These are phyloP conservation scores for Trimorus sp. DNA, from an alignment of 2,888 invertebrate species.

Conservation along the genomic window DNA sequence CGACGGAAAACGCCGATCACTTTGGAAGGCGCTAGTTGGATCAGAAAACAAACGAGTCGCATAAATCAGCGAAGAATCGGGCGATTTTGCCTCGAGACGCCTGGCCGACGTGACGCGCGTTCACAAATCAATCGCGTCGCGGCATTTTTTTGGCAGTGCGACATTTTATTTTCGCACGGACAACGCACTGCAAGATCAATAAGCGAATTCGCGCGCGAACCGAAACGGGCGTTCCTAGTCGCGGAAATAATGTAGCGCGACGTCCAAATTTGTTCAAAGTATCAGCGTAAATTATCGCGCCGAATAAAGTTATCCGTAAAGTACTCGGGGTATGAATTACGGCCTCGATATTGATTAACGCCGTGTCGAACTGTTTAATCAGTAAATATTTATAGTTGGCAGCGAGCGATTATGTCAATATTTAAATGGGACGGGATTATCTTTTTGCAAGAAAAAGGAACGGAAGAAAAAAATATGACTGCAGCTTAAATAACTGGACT, in stretches of 20 bases:
- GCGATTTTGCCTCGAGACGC: constrained; percentile 57
- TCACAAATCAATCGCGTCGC: constrained; percentile 48
- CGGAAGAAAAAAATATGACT: too few relatives aligned
- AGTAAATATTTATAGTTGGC: constrained; percentile 45
- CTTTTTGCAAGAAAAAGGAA: neutral
- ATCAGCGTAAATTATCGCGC: constrained; percentile 5
- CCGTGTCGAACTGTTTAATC: constrained; percentile 41
- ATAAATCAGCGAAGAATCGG: constrained; percentile 59
- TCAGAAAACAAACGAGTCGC: constrained; percentile 60
- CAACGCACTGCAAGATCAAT: neutral
- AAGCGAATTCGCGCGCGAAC: neutral
- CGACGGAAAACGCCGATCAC: constrained; percentile 65
- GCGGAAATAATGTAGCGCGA: too few relatives aligned
- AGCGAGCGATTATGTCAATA: constrained; percentile 7
- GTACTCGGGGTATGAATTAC: constrained; percentile 31
- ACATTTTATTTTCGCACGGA: constrained; percentile 13
- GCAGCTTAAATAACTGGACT: too few relatives aligned
- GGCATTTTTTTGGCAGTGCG: constrained; percentile 37
- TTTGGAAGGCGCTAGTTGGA: constrained; percentile 63
- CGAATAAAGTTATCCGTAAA: constrained; percentile 7
- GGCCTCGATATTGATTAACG: constrained; percentile 44
- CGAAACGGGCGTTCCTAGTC: neutral
- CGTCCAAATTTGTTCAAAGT: constrained; percentile 1
- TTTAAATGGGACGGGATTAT: constrained; percentile 26
- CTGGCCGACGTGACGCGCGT: constrained; percentile 50